phyloP scores from a whole-genome alignment of 2,113 vertebrate species.

The Semnopithecus entellus region DNA sequence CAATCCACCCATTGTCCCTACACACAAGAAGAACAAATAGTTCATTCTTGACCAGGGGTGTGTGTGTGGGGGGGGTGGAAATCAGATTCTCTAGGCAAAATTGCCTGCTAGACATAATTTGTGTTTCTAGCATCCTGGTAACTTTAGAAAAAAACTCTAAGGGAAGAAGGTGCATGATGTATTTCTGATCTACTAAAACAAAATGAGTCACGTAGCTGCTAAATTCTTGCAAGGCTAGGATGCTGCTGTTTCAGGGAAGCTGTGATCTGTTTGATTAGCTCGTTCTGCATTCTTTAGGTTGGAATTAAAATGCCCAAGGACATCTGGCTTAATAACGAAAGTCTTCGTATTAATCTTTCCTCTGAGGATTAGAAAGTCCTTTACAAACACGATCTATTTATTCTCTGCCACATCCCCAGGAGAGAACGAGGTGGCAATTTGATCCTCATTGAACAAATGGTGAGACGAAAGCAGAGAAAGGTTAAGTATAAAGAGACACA shows the following conservation, averaged over 20 bases:
- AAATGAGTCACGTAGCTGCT: background rate
- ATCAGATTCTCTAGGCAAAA: slow-evolving; percentile 4
- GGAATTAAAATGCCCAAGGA: slow-evolving; percentile 74
- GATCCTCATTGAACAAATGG: slow-evolving; percentile 62
- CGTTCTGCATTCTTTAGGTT: slow-evolving; percentile 65
- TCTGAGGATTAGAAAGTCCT: slow-evolving; percentile 71
- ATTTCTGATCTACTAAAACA: background rate
- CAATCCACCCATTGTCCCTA: slow-evolving; percentile 53
- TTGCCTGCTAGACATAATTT: slow-evolving; percentile 33
- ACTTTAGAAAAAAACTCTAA: background rate
- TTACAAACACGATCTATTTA: slow-evolving; percentile 68
- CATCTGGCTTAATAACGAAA: slow-evolving; percentile 75
- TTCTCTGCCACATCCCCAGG: slow-evolving; percentile 56
- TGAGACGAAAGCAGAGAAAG: slow-evolving; percentile 41
- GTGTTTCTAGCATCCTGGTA: background rate
- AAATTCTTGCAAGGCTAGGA: background rate
- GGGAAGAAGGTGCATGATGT: background rate
- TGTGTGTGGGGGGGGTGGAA: background rate
- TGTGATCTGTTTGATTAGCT: slow-evolving; percentile 38
- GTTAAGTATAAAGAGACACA: slow-evolving; percentile 43
- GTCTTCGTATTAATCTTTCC: slow-evolving; percentile 70
- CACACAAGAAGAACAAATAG: slow-evolving; percentile 28
- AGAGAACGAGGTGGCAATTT: slow-evolving; percentile 58
- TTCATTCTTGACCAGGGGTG: background rate
- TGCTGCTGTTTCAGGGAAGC: background rate